Evolutionary conservation across 2,888 invertebrate species (phyloP).

Genomic region (Lasioglossum pauxillum): DNA sequence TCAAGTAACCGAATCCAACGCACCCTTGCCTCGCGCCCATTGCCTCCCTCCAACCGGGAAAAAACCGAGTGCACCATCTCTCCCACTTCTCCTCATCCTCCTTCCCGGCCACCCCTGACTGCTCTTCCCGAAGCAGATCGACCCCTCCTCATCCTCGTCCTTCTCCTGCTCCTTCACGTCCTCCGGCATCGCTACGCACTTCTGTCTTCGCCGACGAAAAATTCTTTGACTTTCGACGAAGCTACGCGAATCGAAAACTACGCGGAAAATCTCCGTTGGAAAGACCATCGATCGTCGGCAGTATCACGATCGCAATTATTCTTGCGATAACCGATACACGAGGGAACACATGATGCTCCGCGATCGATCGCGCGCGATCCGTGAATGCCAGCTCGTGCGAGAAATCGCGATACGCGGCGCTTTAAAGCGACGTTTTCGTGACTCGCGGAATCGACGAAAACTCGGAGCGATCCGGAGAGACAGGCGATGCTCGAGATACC

Average conservation of each 20-base stretch:
- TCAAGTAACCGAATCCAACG: slow-evolving; percentile 84
- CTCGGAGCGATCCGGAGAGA: neutral
- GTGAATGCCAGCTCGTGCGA: neutral
- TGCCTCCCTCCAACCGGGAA: slow-evolving; percentile 69
- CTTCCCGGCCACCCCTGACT: slow-evolving; percentile 65
- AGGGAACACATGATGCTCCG: neutral
- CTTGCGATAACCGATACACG: neutral
- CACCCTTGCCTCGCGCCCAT: slow-evolving; percentile 78
- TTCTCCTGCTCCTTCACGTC: slow-evolving; percentile 8
- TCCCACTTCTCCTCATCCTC: slow-evolving; percentile 65
- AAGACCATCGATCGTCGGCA: neutral
- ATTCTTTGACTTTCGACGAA: slow-evolving; percentile 65
- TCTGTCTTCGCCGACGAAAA: slow-evolving; percentile 60
- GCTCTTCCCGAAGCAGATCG: slow-evolving; percentile 69
- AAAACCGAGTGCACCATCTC: slow-evolving; percentile 77
- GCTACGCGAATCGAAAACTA: slow-evolving; percentile 29
- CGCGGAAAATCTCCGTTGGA: slow-evolving; percentile 16
- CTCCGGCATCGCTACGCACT: slow-evolving; percentile 13
- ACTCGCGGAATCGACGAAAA: neutral
- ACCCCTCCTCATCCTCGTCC: slow-evolving; percentile 43
- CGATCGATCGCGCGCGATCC: neutral
- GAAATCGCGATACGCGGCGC: neutral
- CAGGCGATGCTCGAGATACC: neutral
- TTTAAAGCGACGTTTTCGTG: neutral
- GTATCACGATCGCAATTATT: slow-evolving; percentile 18